These are phyloP conservation scores for Macropis europaea DNA, from an alignment of 2,888 invertebrate species.

Conservation along the genomic window DNA sequence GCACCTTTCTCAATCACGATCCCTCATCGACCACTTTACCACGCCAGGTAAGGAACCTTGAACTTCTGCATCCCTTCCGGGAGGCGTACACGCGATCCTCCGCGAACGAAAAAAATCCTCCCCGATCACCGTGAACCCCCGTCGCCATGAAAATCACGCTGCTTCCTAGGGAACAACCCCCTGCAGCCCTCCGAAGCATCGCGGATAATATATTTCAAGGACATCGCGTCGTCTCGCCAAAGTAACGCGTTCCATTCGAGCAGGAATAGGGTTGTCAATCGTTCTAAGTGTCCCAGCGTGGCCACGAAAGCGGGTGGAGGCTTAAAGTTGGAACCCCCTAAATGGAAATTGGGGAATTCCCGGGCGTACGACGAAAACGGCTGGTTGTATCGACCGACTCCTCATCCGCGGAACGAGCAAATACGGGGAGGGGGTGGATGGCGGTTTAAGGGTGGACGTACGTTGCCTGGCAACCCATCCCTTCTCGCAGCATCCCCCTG, in stretches of 20 bases:
- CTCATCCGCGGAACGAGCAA: slow-evolving; percentile 44
- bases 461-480: slow-evolving; percentile 77
- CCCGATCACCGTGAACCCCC: background rate
- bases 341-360: slow-evolving; percentile 77
- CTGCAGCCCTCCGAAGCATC: background rate
- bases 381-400: slow-evolving; percentile 73
- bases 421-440: slow-evolving; percentile 43
- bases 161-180: background rate
- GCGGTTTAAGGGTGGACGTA: slow-evolving; percentile 77
- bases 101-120: too few species aligned
- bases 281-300: slow-evolving; percentile 51
- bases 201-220: too few species aligned
- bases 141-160: background rate
- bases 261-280: slow-evolving; percentile 34
- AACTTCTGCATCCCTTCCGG: too few species aligned
- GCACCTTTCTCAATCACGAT: slow-evolving; percentile 22
- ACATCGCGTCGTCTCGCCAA: background rate
- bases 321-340: slow-evolving; percentile 67
- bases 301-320: slow-evolving; percentile 17
- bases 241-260: background rate
- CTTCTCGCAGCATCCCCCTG: slow-evolving; percentile 68
- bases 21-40: background rate
- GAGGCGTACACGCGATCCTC: background rate
- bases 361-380: slow-evolving; percentile 71
- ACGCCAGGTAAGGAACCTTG: slow-evolving; percentile 24